Evolutionary conservation across 2,888 invertebrate genomes (phyloP).

Genomic region (Spatulosminthurus flaviceps): DNA sequence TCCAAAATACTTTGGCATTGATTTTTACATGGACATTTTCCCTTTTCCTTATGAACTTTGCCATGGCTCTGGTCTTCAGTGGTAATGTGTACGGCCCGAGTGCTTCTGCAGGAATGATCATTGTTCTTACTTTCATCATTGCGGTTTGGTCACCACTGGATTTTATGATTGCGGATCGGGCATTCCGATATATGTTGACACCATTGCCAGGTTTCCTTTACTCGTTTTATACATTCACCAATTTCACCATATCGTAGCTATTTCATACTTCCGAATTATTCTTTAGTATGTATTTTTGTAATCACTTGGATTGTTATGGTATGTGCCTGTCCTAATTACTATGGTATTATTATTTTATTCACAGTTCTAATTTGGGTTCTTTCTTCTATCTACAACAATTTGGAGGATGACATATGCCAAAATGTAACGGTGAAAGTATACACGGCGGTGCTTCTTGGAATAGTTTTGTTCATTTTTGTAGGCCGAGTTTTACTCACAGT

Average conservation of each 20-base stretch:
- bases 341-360: not conserved
- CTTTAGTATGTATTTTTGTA: no score
- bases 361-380: constrained; percentile 43
- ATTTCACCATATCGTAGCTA: no score
- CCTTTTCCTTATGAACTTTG: constrained; percentile 38
- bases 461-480: not conserved
- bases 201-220: constrained; percentile 34
- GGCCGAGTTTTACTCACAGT: constrained; percentile 18
- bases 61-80: constrained; percentile 14
- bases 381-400: constrained; percentile 25
- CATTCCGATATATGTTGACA: constrained; percentile 38
- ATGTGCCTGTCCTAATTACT: no score
- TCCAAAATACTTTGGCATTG: constrained; percentile 45
- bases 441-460: constrained; percentile 25
- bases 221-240: no score
- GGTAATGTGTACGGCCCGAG: constrained; percentile 22
- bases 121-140: constrained; percentile 41
- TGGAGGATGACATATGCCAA: constrained; percentile 10
- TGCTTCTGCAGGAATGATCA: constrained; percentile 30
- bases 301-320: no score
- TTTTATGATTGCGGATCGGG: constrained; percentile 41
- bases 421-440: constrained; percentile 42
- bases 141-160: constrained; percentile 46
- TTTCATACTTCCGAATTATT: no score
- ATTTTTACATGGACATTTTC: constrained; percentile 26